Evolutionary conservation across 1,140 invertebrate genomes (phyloP).

Genomic region (Lucilia cuprina): DNA sequence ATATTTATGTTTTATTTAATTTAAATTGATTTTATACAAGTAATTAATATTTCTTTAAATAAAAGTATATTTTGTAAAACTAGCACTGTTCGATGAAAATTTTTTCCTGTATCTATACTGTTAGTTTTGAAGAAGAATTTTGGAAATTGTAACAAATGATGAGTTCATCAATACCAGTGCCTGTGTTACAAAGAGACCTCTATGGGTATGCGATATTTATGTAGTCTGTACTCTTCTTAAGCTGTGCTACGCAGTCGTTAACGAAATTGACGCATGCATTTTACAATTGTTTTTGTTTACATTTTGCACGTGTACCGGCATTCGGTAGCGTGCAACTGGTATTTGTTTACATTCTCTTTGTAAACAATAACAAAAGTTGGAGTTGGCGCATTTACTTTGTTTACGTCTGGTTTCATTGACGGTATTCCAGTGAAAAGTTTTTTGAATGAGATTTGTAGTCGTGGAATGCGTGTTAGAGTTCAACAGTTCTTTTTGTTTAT

Average conservation of each 20-base stretch:
- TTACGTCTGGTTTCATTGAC: constrained; percentile 23
- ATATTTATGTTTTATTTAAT: constrained; percentile 4
- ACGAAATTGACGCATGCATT: background rate
- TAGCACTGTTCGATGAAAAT: constrained; percentile 18
- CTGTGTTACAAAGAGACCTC: constrained; percentile 37
- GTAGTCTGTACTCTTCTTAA: constrained; percentile 24
- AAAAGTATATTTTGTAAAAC: background rate
- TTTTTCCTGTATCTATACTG: constrained; percentile 24
- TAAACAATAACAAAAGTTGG: constrained; percentile 15
- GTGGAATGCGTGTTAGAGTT: background rate
- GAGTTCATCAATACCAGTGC: constrained; percentile 30
- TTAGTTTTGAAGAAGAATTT: constrained; percentile 19
- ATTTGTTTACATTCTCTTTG: constrained; percentile 28
- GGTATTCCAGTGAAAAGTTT: background rate
- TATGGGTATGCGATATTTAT: background rate
- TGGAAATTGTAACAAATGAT: background rate
- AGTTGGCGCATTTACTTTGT: constrained; percentile 4
- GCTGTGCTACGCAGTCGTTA: background rate
- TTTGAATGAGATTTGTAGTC: background rate
- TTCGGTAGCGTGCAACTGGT: constrained; percentile 24
- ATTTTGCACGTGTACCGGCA: constrained; percentile 28
- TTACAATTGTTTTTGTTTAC: constrained; percentile 36
- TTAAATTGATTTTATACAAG: background rate
- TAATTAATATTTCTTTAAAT: background rate
- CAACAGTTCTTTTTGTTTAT: background rate